These are phyloP conservation scores for Dryadula phaetusa DNA, from an alignment of 2,888 invertebrate genomes.

Conservation along the genomic window DNA sequence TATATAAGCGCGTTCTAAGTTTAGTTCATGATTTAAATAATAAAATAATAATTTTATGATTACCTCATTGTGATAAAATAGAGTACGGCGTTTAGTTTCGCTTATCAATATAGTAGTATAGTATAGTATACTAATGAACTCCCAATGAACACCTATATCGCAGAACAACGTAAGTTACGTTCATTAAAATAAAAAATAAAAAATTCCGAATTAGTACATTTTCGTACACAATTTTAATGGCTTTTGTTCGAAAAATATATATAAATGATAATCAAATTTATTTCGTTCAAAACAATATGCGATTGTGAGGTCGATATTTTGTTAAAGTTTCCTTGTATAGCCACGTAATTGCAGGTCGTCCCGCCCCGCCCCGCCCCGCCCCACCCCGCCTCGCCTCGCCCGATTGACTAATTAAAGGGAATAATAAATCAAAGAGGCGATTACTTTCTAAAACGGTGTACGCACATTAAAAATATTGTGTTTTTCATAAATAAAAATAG, in stretches of 20 bases:
- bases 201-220: not conserved
- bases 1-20: too few relatives aligned
- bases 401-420: conserved; percentile 19
- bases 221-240: conserved; percentile 1
- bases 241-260: conserved; percentile 6
- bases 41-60: too few relatives aligned
- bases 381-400: not conserved
- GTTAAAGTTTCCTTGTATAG: conserved; percentile 8
- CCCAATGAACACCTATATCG: too few relatives aligned
- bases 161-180: too few relatives aligned
- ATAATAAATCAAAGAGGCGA: conserved; percentile 15
- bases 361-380: too few relatives aligned
- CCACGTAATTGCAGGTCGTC: conserved; percentile 7
- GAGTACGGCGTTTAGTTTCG: too few relatives aligned
- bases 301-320: not conserved
- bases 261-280: conserved; percentile 10
- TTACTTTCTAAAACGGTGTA: not conserved
- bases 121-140: too few relatives aligned
- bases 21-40: too few relatives aligned
- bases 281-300: not conserved
- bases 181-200: conserved; percentile 5
- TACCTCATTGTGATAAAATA: too few relatives aligned
- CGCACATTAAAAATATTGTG: not conserved
- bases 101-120: too few relatives aligned
- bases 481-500: not conserved